phyloP scores from a whole-genome alignment of 2,113 vertebrate genomes.

The Pseudonaja textilis region DNA sequence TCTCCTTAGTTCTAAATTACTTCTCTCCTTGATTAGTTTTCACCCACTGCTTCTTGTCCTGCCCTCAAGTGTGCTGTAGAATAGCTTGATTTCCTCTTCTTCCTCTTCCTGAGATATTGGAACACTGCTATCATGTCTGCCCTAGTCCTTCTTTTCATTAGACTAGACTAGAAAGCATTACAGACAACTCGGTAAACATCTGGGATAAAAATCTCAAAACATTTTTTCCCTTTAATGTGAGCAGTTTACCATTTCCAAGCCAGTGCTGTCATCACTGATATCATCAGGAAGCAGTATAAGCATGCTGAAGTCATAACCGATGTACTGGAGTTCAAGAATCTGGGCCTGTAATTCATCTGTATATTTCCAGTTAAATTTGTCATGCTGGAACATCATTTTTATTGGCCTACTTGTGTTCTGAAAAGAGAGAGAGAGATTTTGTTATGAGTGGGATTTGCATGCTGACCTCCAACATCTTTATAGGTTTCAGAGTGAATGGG shows the following conservation, averaged over 20 bases:
- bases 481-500: not conserved
- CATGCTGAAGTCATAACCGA: slow-evolving; percentile 75
- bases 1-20: too few species aligned
- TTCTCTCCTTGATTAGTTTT: too few species aligned
- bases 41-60: too few species aligned
- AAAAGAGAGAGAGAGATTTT: slow-evolving; percentile 2
- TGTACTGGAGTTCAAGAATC: slow-evolving; percentile 77
- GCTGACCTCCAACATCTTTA: not conserved
- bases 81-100: too few species aligned
- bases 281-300: slow-evolving; percentile 75
- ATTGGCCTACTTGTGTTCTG: slow-evolving; percentile 70
- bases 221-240: not conserved
- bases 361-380: slow-evolving; percentile 71
- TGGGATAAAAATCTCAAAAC: not conserved
- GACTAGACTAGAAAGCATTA: too few species aligned
- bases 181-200: not conserved
- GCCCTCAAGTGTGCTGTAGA: too few species aligned
- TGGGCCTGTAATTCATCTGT: slow-evolving; percentile 64
- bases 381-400: slow-evolving; percentile 77
- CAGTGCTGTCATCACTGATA: slow-evolving; percentile 50
- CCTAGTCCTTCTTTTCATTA: too few species aligned
- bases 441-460: not conserved
- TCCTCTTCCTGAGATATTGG: too few species aligned
- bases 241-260: slow-evolving; percentile 74
- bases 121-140: too few species aligned